phyloP scores from a whole-genome alignment of 2,888 invertebrate species.

The Phortica magna region DNA sequence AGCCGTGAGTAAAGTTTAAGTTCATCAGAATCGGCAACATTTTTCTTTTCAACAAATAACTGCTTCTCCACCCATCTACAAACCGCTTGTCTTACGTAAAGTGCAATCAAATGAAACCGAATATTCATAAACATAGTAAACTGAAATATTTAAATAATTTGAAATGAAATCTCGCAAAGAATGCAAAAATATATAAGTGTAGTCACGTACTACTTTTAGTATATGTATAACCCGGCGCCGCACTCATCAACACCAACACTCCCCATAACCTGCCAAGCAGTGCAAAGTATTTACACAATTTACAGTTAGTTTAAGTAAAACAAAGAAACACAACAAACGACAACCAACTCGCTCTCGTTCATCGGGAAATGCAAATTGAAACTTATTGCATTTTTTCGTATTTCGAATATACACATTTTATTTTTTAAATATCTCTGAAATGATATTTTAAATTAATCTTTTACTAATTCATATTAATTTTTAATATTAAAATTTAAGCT shows the following conservation, averaged over 20 bases:
- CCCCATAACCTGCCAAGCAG: conserved; percentile 50
- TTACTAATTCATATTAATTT: not conserved
- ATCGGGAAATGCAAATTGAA: not conserved
- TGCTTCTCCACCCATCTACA: conserved; percentile 44
- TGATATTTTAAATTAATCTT: too few relatives aligned
- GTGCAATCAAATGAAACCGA: conserved; percentile 29
- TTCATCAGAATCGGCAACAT: conserved; percentile 23
- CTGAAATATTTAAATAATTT: conserved; percentile 38
- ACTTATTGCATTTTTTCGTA: not conserved
- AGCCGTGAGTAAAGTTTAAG: not conserved
- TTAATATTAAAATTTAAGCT: not conserved
- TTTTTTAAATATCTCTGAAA: not conserved
- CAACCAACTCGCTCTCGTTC: not conserved
- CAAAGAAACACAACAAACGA: not conserved
- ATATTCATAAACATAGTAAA: conserved; percentile 12
- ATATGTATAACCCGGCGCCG: conserved; percentile 42
- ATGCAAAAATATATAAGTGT: conserved; percentile 64
- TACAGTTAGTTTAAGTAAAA: conserved; percentile 17
- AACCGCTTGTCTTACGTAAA: conserved; percentile 12
- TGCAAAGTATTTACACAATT: conserved; percentile 40
- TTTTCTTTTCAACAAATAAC: conserved; percentile 17
- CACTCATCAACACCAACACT: conserved; percentile 38
- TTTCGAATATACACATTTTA: not conserved
- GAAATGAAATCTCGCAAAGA: conserved; percentile 64
- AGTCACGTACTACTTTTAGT: conserved; percentile 57